Evolutionary conservation across 2,888 invertebrate genomes (phyloP).

Genomic region (Rhagonycha lutea): DNA sequence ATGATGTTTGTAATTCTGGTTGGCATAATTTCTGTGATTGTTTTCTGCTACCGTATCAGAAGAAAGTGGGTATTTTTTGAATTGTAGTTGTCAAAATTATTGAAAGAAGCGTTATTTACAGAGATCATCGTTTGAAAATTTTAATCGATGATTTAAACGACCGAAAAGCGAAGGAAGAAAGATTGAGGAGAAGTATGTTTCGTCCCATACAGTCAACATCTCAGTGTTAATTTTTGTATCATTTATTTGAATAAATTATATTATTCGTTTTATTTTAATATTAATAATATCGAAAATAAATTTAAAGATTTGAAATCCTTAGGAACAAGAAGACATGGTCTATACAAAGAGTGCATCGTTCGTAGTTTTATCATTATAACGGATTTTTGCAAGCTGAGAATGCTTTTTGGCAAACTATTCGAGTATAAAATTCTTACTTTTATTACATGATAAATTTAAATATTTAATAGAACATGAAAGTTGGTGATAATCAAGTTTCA

Average conservation of each 20-base stretch:
- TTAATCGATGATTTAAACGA: not conserved
- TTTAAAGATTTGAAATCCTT: too few relatives aligned
- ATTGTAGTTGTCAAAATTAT: not conserved
- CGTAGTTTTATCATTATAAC: too few relatives aligned
- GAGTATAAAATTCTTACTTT: too few relatives aligned
- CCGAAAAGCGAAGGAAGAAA: not conserved
- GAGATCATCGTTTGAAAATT: not conserved
- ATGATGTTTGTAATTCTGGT: slow-evolving; percentile 6
- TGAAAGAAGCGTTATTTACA: not conserved
- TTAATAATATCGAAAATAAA: not conserved
- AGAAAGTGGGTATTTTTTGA: slow-evolving; percentile 5
- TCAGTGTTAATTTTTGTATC: not conserved
- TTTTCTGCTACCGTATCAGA: slow-evolving; percentile 8
- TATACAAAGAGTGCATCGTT: too few relatives aligned
- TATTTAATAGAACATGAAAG: too few relatives aligned
- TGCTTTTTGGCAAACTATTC: too few relatives aligned
- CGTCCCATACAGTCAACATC: not conserved
- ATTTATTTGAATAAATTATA: not conserved
- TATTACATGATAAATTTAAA: too few relatives aligned
- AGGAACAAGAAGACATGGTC: too few relatives aligned
- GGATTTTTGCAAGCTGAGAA: too few relatives aligned
- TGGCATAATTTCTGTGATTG: not conserved
- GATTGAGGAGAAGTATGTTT: not conserved
- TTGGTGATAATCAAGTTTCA: too few relatives aligned
- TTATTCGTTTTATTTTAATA: not conserved